These are phyloP conservation scores for Mycteria americana DNA, from an alignment of 2,797 vertebrate species.

Conservation along the genomic window DNA sequence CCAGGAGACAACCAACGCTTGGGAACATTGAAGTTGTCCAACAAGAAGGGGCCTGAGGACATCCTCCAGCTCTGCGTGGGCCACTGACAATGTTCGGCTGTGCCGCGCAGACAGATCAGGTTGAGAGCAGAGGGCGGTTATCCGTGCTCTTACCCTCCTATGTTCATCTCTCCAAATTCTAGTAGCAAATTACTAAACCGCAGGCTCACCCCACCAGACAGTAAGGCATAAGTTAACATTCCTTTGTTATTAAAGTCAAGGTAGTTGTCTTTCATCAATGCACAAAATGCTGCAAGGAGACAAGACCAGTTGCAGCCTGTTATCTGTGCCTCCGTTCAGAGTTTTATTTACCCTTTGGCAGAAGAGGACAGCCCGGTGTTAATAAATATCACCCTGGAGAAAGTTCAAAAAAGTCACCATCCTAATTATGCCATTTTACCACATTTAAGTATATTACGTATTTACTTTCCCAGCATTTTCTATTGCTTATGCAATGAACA, in stretches of 20 bases:
- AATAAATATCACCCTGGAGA: not conserved
- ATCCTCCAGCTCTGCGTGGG: not conserved
- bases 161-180: not conserved
- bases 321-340: not conserved
- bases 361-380: not conserved
- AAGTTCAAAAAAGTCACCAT: not conserved
- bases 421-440: not conserved
- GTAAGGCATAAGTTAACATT: not conserved
- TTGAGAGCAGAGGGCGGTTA: not conserved
- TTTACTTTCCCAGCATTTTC: not conserved
- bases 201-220: not conserved
- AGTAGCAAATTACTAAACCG: not conserved
- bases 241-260: not conserved
- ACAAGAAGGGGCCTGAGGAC: not conserved
- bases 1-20: not conserved
- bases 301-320: not conserved
- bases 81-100: not conserved
- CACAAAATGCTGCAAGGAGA: not conserved
- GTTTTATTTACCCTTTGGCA: not conserved
- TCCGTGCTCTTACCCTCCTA: accelerated
- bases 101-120: not conserved
- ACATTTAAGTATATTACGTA: not conserved
- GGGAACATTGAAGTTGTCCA: not conserved
- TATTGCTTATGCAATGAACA: not conserved
- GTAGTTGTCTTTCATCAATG: not conserved